A percentile compares a stretch with the other conserved stretches of the same genome.
phyloP scores from a whole-genome alignment of 2,113 vertebrate genomes.

The Cyphomyrus discorhynchus region DNA sequence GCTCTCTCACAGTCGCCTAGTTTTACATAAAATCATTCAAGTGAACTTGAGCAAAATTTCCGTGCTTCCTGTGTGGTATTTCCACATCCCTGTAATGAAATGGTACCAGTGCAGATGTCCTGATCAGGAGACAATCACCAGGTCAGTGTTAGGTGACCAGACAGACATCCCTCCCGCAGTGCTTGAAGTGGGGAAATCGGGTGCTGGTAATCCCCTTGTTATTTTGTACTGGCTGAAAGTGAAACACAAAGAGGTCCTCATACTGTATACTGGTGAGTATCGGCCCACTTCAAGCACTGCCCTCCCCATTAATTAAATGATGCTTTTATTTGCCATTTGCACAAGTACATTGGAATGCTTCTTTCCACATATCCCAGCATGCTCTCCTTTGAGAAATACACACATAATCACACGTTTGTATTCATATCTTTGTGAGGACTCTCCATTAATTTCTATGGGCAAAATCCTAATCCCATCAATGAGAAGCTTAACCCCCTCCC shows the following conservation, averaged over 20 bases:
- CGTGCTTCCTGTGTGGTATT: background rate
- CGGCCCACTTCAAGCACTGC: background rate
- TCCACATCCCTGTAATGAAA: background rate
- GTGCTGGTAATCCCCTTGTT: background rate
- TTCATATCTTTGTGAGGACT: too few species aligned
- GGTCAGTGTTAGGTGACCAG: background rate
- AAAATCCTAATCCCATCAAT: too few species aligned
- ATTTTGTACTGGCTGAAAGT: background rate
- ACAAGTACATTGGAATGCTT: too few species aligned
- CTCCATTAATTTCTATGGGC: too few species aligned
- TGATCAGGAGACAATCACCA: background rate
- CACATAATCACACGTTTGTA: too few species aligned
- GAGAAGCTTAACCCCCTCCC: too few species aligned
- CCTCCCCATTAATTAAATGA: too few species aligned
- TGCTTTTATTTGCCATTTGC: too few species aligned
- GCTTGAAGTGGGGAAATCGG: background rate
- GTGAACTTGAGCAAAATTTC: background rate
- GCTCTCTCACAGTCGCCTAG: background rate
- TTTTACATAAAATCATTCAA: background rate
- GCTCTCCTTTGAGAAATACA: too few species aligned
- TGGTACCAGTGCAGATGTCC: background rate
- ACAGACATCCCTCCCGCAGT: background rate
- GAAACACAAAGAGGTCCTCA: too few species aligned
- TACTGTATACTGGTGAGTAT: background rate
- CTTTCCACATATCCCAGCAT: too few species aligned